Base-by-base conservation (phyloP, 2,113 vertebrate species). In the Sinocyclocheilus rhinocerous region DNA sequence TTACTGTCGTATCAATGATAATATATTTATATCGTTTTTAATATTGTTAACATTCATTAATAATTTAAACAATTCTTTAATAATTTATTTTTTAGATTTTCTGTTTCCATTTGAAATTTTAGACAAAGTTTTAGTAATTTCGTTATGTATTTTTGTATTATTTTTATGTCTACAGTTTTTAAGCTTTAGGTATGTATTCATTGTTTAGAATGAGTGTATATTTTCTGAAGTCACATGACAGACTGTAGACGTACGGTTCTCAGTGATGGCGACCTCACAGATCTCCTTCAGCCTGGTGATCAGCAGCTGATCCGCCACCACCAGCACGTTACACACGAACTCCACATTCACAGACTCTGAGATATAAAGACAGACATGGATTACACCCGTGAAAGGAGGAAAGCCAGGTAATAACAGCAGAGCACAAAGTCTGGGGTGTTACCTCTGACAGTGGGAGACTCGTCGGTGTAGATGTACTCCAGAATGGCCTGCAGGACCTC, bases 301-400 rank as follows among this genome's bases (percentile, higher is more conserved):
- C 70, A 99, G 96, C 77, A 99, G 95, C 76, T 99, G 98, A 91
- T 99, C 98, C 22, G 98, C 98, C 87, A 99, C 96, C 86, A 98
- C 97, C 91, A 99, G 95, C 61, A 97, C 95, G 0, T 95, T 97
- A 92, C 98, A 99, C 73, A 97, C 88, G 92, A 99, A 99, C 91
- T 98, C 98, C 76, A 98, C 96, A 76, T 97, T 97, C 83, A 95
- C 91, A 92, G 93, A 97, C 78, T 98, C 98, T 99, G 93, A 33
- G 75, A 15, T 2, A 69, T 79, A 85, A 7, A 57, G 15, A 61
- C 4, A 45, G 3, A 61, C 9, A 18, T 4, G 73, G 4, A 7
- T 75, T 48, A 48, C 15, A 29, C 75, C 69, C 0, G 8, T 9
- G 42, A 42, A 2, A 8, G 22, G 10, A 39, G 10, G 4, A 73